A percentile compares a stretch with the other conserved stretches of the same genome.
Conservation (phyloP, 2,113 vertebrate species). For the Dasypus novemcinctus region DNA sequence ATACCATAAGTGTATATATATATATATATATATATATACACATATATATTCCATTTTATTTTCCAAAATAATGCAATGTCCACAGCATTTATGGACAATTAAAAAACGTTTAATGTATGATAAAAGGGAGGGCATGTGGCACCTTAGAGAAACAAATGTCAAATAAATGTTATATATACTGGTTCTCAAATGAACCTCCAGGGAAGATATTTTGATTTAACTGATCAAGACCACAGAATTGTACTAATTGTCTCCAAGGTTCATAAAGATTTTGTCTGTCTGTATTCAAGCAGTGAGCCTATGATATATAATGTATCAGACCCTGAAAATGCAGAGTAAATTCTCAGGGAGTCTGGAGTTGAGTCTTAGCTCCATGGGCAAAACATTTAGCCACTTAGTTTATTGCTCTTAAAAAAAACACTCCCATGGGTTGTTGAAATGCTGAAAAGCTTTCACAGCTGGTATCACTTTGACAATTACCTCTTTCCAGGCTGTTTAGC, state of each 20-base stretch:
- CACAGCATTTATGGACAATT: constrained; percentile 21
- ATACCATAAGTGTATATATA: no score
- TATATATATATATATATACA: no score
- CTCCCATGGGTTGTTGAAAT: constrained; percentile 27
- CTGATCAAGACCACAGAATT: neutral
- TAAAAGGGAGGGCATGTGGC: neutral
- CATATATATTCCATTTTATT: no score
- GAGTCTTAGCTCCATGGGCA: neutral
- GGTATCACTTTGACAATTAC: constrained; percentile 47
- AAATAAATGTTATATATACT: constrained; percentile 8
- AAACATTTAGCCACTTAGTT: constrained; percentile 39
- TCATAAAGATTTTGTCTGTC: constrained; percentile 1
- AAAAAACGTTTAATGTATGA: constrained; percentile 2
- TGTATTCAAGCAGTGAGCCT: constrained; percentile 8
- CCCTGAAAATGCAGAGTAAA: constrained; percentile 9
- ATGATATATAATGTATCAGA: neutral
- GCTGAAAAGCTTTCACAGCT: constrained; percentile 57
- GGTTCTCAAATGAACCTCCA: neutral
- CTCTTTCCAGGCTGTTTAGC: constrained; percentile 45
- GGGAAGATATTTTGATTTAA: constrained; percentile 22
- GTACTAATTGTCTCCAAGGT: neutral
- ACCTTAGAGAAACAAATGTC: constrained; percentile 27
- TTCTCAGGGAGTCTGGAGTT: neutral
- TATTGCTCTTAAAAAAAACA: constrained; percentile 57
- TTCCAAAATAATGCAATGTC: neutral